phyloP scores from a whole-genome alignment of 2,113 vertebrate species.

The Callorhinus ursinus region DNA sequence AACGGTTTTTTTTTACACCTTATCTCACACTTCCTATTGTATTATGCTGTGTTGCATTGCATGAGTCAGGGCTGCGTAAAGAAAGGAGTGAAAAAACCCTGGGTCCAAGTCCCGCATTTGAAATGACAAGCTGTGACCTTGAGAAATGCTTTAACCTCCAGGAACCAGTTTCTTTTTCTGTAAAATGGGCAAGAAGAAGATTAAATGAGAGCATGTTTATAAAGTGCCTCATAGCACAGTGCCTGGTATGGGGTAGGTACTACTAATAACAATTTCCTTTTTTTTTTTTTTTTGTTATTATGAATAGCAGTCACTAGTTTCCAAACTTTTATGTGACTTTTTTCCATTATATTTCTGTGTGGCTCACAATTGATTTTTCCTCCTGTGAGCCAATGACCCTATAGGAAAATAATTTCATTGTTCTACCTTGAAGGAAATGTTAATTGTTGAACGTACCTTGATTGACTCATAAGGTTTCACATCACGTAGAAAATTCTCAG shows the following conservation, averaged over 20 bases:
- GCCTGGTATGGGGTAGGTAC: not conserved
- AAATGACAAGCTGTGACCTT: not conserved
- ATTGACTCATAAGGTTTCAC: slow-evolving; percentile 13
- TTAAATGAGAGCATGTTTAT: not conserved
- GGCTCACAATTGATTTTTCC: not conserved
- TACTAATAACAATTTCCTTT: not conserved
- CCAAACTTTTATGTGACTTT: not conserved
- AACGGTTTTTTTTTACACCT: slow-evolving; percentile 51
- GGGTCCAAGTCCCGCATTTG: not conserved
- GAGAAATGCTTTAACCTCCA: not conserved
- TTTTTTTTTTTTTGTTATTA: not conserved
- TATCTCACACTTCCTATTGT: slow-evolving; percentile 51
- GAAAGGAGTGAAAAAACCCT: not conserved
- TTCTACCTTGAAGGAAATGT: slow-evolving; percentile 20
- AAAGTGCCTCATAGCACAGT: not conserved
- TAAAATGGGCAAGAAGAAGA: not conserved
- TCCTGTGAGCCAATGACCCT: not conserved
- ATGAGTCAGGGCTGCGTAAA: not conserved
- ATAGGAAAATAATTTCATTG: slow-evolving; percentile 42
- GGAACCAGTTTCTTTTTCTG: not conserved
- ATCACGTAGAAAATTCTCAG: slow-evolving; percentile 19
- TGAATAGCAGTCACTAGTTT: not conserved
- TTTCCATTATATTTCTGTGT: slow-evolving; percentile 33
- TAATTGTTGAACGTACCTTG: slow-evolving; percentile 28
- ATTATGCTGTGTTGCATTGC: not conserved